Evolutionary conservation across 2,888 invertebrate species (phyloP).

Genomic region (Andrena bicolor): DNA sequence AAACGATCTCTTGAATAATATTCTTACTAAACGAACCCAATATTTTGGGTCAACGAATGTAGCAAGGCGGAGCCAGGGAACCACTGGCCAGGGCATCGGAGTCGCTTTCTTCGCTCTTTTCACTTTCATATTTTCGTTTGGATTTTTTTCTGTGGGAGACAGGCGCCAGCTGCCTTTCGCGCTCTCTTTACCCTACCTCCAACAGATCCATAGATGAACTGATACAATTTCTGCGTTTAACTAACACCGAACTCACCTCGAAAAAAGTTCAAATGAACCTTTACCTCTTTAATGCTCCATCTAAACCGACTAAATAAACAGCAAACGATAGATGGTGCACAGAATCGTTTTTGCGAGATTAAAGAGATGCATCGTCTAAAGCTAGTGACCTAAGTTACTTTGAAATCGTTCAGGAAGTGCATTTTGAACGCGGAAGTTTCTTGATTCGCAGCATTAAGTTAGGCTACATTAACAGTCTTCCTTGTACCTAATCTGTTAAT

Average conservation of each 20-base stretch:
- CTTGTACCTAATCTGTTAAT: not conserved
- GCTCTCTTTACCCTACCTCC: conserved; percentile 19
- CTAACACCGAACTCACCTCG: not conserved
- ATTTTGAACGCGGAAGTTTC: not conserved
- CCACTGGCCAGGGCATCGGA: conserved; percentile 72
- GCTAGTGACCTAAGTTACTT: not conserved
- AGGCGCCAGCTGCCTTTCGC: conserved; percentile 60
- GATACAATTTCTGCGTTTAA: conserved; percentile 12
- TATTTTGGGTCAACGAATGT: conserved; percentile 74
- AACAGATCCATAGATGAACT: conserved; percentile 11
- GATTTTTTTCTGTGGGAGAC: conserved; percentile 56
- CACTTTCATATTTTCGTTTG: conserved; percentile 81
- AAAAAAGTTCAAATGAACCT: not conserved
- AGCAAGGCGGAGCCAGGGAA: conserved; percentile 70
- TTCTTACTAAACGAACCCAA: conserved; percentile 11
- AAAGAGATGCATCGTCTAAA: not conserved
- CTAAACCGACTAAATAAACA: not conserved
- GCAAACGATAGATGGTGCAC: not conserved
- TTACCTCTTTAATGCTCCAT: not conserved
- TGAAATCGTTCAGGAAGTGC: not conserved
- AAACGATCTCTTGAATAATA: not conserved
- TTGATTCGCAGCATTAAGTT: not conserved
- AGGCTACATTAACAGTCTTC: not conserved
- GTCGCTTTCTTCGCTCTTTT: conserved; percentile 82
- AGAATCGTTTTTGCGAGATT: not conserved